Conservation (phyloP, 2,888 invertebrate species). For the Saturnia pavonia region DNA sequence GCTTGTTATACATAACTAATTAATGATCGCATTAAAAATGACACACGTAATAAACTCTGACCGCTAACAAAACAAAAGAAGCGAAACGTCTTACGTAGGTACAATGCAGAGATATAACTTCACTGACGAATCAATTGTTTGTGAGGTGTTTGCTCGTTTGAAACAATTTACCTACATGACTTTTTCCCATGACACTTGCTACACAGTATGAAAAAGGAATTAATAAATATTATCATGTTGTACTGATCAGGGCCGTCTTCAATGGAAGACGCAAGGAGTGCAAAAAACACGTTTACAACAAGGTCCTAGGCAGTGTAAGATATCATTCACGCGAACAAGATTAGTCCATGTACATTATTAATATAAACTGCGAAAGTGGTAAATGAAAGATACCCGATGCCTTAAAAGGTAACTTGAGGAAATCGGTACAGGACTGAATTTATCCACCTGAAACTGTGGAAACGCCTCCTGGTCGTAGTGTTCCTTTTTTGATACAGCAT, state of each 20-base stretch:
- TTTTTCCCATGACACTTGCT: not conserved
- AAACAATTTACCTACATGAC: not conserved
- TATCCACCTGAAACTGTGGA: not conserved
- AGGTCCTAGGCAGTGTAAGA: too few relatives aligned
- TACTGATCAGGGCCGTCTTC: too few relatives aligned
- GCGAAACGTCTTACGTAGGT: not conserved
- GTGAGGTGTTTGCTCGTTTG: not conserved
- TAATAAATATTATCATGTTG: too few relatives aligned
- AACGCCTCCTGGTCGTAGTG: not conserved
- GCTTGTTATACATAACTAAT: not conserved
- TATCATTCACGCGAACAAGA: too few relatives aligned
- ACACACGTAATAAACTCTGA: not conserved
- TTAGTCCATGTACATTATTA: too few relatives aligned
- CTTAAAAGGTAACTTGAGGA: not conserved
- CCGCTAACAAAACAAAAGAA: not conserved
- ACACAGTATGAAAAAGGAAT: not conserved
- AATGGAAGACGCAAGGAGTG: too few relatives aligned
- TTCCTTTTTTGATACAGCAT: not conserved
- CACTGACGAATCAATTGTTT: not conserved
- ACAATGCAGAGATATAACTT: not conserved
- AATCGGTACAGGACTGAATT: not conserved
- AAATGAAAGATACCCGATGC: not conserved
- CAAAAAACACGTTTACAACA: too few relatives aligned
- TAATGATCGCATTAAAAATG: not conserved
- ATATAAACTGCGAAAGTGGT: too few relatives aligned